Percentiles rank a stretch among this genome's conserved stretches.
Evolutionary conservation across 2,797 vertebrate species (phyloP).

Genomic region (Pelochelys cantorii): DNA sequence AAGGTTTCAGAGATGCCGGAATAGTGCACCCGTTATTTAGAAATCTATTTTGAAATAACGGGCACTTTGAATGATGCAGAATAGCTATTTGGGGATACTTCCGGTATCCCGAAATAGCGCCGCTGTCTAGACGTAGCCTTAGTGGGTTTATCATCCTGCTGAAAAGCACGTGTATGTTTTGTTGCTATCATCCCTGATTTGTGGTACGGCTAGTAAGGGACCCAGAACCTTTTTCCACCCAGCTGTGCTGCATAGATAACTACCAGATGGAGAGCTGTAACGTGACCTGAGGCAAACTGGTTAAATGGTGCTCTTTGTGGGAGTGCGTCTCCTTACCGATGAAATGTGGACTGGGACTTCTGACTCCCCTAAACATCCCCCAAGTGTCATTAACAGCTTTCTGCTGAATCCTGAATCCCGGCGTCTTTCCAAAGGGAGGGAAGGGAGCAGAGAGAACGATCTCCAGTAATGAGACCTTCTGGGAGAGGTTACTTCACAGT

Average conservation of each 20-base stretch:
- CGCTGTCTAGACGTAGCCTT: neutral
- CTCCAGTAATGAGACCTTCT: constrained; percentile 49
- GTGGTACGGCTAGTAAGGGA: neutral
- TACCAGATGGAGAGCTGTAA: fast-evolving
- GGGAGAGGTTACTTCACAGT: neutral
- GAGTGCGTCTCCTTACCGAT: neutral
- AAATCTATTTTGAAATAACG: no score
- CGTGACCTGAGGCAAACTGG: neutral
- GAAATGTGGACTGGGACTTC: neutral
- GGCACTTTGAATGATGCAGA: no score
- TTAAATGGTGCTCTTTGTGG: neutral
- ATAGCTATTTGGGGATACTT: no score
- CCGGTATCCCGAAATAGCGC: no score
- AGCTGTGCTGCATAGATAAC: neutral
- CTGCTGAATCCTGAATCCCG: constrained; percentile 4
- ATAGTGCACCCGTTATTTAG: no score
- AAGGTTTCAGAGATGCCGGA: no score
- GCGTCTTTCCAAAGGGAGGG: neutral
- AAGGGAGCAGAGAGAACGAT: neutral
- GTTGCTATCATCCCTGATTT: neutral
- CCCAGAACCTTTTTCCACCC: neutral
- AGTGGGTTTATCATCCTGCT: neutral
- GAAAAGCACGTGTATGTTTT: neutral
- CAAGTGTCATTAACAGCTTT: neutral
- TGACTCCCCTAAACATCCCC: neutral